A percentile compares a stretch with the other conserved stretches of the same genome.
phyloP scores from a whole-genome alignment of 1,140 invertebrate genomes.

The Oedothorax gibbosus region DNA sequence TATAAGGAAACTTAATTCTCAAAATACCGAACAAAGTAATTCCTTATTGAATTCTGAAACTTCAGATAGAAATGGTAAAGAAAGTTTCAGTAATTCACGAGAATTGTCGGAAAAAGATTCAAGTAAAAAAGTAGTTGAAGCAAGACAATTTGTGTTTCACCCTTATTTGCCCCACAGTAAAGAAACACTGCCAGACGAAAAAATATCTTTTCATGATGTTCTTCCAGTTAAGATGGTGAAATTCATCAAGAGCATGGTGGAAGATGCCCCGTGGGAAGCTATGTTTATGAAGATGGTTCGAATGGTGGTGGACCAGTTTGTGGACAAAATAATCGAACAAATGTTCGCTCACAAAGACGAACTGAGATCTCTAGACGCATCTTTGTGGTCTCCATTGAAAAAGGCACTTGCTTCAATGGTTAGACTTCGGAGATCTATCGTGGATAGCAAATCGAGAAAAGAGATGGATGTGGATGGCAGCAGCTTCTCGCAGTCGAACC shows the following conservation, averaged over 20 bases:
- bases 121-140: neutral
- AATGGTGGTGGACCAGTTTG: conserved; percentile 55
- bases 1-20: neutral
- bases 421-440: neutral
- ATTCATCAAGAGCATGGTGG: conserved; percentile 53
- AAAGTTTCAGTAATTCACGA: neutral
- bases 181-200: conserved; percentile 41
- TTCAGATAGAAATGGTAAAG: neutral
- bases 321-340: conserved; percentile 50
- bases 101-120: neutral
- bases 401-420: conserved; percentile 4
- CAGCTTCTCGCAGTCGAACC: neutral
- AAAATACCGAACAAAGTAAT: neutral
- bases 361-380: conserved; percentile 21
- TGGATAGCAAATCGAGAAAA: neutral
- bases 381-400: neutral
- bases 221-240: conserved; percentile 50
- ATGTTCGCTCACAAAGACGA: conserved; percentile 45
- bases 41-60: neutral
- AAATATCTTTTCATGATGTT: conserved; percentile 34
- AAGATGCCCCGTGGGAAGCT: conserved; percentile 52
- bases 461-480: neutral
- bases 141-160: conserved; percentile 44
- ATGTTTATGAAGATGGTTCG: conserved; percentile 58
- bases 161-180: conserved; percentile 33